Conservation (phyloP, 2,113 vertebrate species). For the Kryptolebias marmoratus region DNA sequence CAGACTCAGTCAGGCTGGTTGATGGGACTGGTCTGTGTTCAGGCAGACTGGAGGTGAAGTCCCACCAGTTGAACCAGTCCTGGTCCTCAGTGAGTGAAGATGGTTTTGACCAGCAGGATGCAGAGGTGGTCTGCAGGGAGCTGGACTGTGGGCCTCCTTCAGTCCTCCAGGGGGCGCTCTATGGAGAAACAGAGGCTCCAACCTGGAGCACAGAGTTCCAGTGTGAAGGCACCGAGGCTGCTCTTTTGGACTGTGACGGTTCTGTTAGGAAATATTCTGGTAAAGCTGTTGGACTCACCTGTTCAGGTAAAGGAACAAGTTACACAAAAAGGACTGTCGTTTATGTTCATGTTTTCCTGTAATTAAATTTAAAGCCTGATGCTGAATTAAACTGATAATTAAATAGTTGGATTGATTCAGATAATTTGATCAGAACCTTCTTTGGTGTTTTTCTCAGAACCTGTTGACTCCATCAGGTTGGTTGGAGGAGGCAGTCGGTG, state of each 20-base stretch:
- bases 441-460: neutral
- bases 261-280: neutral
- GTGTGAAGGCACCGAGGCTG: slow-evolving; percentile 11
- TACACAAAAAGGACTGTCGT: neutral
- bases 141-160: slow-evolving; percentile 2
- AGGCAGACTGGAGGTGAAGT: neutral
- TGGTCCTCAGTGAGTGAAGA: neutral
- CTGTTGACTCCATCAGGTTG: neutral
- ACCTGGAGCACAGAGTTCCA: slow-evolving; percentile 1
- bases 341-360: neutral
- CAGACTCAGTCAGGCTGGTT: neutral
- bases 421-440: neutral
- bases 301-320: neutral
- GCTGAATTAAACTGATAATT: neutral
- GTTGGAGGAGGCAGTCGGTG: neutral
- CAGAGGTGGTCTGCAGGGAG: slow-evolving; percentile 16
- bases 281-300: slow-evolving; percentile 6
- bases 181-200: neutral
- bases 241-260: slow-evolving; percentile 5
- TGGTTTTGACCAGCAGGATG: neutral
- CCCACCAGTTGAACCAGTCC: neutral
- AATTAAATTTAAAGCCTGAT: neutral
- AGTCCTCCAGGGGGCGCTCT: slow-evolving; percentile 23
- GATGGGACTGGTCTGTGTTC: neutral
- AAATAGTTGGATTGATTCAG: neutral